phyloP scores from a whole-genome alignment of 1,140 invertebrate species.

The Cyphomyrmex costatus region DNA sequence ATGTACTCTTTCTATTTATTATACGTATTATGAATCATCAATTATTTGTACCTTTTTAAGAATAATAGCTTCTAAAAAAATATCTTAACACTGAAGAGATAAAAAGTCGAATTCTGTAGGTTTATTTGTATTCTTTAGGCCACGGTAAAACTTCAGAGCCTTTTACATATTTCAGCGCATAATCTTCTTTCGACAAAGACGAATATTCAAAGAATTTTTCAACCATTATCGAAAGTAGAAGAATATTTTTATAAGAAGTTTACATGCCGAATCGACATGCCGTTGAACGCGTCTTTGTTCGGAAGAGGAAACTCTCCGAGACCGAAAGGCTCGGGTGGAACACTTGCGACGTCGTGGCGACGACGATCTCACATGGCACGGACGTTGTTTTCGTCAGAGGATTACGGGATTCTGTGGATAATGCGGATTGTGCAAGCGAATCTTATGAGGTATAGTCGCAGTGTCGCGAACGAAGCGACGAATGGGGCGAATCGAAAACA shows the following conservation, averaged over 20 bases:
- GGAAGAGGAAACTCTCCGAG: background rate
- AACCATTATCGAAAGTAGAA: background rate
- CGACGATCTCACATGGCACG: background rate
- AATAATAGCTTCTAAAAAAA: background rate
- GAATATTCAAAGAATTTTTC: background rate
- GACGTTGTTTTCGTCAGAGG: constrained; percentile 23
- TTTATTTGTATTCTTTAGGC: background rate
- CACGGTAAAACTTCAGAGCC: background rate
- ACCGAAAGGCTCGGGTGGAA: background rate
- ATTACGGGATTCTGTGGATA: constrained; percentile 22
- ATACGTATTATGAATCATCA: too few species aligned
- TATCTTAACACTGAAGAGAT: background rate
- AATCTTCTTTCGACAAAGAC: background rate
- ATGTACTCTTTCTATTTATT: too few species aligned
- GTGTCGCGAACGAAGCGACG: constrained; percentile 41
- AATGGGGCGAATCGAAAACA: constrained; percentile 69
- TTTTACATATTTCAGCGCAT: background rate
- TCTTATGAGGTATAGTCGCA: constrained; percentile 34
- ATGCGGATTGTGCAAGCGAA: constrained; percentile 53
- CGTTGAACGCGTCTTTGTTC: background rate
- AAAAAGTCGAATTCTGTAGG: background rate
- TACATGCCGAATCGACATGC: background rate
- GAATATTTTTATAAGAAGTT: background rate
- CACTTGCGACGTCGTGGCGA: background rate
- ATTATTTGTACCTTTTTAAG: too few species aligned